Conservation (phyloP, 1,140 invertebrate genomes). For the Gonatopus flavifemur region DNA sequence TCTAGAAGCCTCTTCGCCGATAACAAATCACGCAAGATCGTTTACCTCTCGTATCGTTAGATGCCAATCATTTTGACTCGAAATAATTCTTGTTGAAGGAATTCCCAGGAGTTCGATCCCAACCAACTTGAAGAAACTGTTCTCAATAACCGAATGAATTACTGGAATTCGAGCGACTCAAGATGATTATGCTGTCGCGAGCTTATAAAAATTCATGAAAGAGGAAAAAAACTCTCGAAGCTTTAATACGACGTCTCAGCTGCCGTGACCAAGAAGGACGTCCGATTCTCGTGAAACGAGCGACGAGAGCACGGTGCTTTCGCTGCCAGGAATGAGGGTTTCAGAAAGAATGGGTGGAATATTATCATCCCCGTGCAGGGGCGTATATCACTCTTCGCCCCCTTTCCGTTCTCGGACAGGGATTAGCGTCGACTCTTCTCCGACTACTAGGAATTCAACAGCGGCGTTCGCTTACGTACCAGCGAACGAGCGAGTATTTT, state of each 20-base stretch:
- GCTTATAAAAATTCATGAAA: too few relatives aligned
- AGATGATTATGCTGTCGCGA: too few relatives aligned
- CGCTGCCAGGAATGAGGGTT: neutral
- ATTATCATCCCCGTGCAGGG: conserved; percentile 54
- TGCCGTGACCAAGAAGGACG: too few relatives aligned
- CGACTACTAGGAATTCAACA: conserved; percentile 44
- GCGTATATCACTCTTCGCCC: conserved; percentile 52
- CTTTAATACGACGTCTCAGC: too few relatives aligned
- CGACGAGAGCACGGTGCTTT: conserved; percentile 12
- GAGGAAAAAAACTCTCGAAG: too few relatives aligned
- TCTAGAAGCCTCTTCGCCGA: conserved; percentile 35
- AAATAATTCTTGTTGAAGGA: neutral
- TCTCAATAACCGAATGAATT: too few relatives aligned
- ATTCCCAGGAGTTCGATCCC: too few relatives aligned
- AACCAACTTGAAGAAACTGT: too few relatives aligned
- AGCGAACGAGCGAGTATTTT: neutral
- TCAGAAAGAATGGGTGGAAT: conserved; percentile 27
- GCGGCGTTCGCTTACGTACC: neutral
- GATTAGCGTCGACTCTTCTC: conserved; percentile 56
- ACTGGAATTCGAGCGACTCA: too few relatives aligned
- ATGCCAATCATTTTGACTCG: too few relatives aligned
- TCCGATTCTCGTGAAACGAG: too few relatives aligned
- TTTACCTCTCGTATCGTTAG: conserved; percentile 13
- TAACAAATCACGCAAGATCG: conserved; percentile 29
- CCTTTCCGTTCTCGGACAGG: conserved; percentile 48